Evolutionary conservation across 2,888 invertebrate species (phyloP), one percentile per base, ranked within the genome.

Genomic region (Lagria hirta): DNA sequence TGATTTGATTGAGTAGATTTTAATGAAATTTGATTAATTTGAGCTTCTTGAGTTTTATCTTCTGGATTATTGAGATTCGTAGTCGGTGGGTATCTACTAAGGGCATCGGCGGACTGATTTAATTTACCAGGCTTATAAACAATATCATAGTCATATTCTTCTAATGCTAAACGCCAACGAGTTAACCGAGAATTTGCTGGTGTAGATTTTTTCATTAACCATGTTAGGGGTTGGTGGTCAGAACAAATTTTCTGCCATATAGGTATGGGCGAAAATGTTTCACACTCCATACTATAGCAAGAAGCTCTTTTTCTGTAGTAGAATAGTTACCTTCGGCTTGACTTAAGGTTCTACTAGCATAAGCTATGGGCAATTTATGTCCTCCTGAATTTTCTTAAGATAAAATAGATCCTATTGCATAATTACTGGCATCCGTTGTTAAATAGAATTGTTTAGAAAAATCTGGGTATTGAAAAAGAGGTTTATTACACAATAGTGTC

Each of bases 261-360:
- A 71, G 32, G 36, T 70, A 71, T 2, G 68, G 65, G 17, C 66
- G 12, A 44, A 68, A 71, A 43, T 66, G 54, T 50, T 66, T 61
- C 0, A 51, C 43, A 4, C 49, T 52, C 61, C 63, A 69, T 3
- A 70, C 53, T 4, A 72, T 65, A 0, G 65, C 62, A 30, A 70
- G 34, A 2, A 68, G 40, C 55, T 71, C 69, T 26, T 57, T 57
- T 53, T 72, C 68, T 1, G 54, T 69, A 1, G 66, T 65, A 2
- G 52, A 51, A 42, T 71, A 71, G 29, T 67, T 70, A 3, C 15
- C 18, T 58, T 69, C 66, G 0, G 59, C 52, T 41, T 55, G 51
- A 40, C 60, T 68, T 8, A 65, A 37, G 1, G 62, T 63, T 43
- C 67, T 33, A 14, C 57, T 57, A 2, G 64, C 62, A 43, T 64